Evolutionary conservation across 2,797 vertebrate species (phyloP).

Genomic region (Percopsis omiscomaycus): DNA sequence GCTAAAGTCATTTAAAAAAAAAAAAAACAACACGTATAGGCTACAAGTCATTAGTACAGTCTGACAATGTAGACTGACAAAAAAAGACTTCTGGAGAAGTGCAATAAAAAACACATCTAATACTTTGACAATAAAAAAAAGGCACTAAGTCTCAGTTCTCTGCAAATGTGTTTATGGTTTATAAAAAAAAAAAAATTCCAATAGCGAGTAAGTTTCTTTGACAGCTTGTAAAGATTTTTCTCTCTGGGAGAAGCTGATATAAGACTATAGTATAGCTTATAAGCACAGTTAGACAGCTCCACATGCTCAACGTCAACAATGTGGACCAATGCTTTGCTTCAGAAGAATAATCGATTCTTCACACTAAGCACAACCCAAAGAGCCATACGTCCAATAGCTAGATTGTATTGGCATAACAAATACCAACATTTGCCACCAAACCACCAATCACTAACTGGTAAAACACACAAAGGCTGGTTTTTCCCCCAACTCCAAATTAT

Average conservation of each 20-base stretch:
- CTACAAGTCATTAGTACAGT: slow-evolving; percentile 13
- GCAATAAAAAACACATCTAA: slow-evolving; percentile 42
- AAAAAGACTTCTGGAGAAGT: slow-evolving; percentile 23
- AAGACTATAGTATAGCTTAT: slow-evolving; percentile 41
- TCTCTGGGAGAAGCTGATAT: slow-evolving; percentile 62
- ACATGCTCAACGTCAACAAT: slow-evolving; percentile 33
- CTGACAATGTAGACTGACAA: slow-evolving; percentile 25
- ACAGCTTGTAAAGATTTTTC: slow-evolving; percentile 60
- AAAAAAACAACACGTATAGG: slow-evolving; percentile 8
- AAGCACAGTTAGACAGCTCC: slow-evolving; percentile 23
- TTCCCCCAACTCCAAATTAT: no score
- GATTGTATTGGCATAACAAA: no score
- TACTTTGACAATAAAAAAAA: slow-evolving; percentile 23
- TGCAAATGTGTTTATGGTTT: slow-evolving; percentile 36
- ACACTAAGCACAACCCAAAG: not conserved
- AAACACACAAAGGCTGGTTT: no score
- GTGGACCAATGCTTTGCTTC: slow-evolving; percentile 21
- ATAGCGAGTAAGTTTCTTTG: slow-evolving; percentile 54
- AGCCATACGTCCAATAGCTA: no score
- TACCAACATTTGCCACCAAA: no score
- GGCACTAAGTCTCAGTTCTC: slow-evolving; percentile 10
- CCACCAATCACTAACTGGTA: no score
- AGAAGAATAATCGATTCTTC: not conserved
- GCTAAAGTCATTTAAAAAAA: not conserved
- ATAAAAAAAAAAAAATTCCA: slow-evolving; percentile 50